A percentile compares a stretch with the other conserved stretches of the same genome.
These are phyloP conservation scores for Melitaea cinxia DNA, from an alignment of 1,140 invertebrate genomes.

Conservation along the genomic window DNA sequence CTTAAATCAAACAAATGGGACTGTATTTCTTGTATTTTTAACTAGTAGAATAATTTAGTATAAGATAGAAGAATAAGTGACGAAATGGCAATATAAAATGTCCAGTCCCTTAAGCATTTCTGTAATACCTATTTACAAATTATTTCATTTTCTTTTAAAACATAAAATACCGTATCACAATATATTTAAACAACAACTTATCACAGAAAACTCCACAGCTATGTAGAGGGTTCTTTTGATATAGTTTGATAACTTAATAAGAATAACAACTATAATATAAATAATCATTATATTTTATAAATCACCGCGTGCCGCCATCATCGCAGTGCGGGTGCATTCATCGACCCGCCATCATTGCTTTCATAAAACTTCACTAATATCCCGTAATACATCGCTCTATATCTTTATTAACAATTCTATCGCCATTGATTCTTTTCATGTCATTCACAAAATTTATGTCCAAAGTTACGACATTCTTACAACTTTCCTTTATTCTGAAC, in stretches of 20 bases:
- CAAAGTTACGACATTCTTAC: constrained; percentile 73
- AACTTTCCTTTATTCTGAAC: constrained; percentile 76
- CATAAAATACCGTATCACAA: neutral
- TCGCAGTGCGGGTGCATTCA: constrained; percentile 67
- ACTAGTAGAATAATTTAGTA: too few species aligned
- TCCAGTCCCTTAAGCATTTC: too few species aligned
- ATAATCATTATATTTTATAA: constrained; percentile 44
- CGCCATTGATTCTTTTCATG: constrained; percentile 72
- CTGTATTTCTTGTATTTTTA: too few species aligned
- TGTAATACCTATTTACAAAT: too few species aligned
- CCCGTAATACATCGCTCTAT: constrained; percentile 74
- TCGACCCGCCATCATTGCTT: constrained; percentile 54
- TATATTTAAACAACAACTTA: neutral
- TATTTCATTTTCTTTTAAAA: too few species aligned
- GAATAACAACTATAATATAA: constrained; percentile 12
- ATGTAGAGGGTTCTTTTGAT: neutral
- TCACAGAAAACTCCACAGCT: neutral
- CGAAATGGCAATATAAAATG: too few species aligned
- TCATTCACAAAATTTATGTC: constrained; percentile 76
- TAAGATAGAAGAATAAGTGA: too few species aligned
- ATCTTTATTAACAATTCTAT: constrained; percentile 80
- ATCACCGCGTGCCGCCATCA: constrained; percentile 39
- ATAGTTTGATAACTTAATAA: constrained; percentile 20
- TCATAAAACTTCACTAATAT: constrained; percentile 77
- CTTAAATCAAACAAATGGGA: neutral